Evolutionary conservation across 2,797 vertebrate genomes (phyloP).

Genomic region (Nasua narica): DNA sequence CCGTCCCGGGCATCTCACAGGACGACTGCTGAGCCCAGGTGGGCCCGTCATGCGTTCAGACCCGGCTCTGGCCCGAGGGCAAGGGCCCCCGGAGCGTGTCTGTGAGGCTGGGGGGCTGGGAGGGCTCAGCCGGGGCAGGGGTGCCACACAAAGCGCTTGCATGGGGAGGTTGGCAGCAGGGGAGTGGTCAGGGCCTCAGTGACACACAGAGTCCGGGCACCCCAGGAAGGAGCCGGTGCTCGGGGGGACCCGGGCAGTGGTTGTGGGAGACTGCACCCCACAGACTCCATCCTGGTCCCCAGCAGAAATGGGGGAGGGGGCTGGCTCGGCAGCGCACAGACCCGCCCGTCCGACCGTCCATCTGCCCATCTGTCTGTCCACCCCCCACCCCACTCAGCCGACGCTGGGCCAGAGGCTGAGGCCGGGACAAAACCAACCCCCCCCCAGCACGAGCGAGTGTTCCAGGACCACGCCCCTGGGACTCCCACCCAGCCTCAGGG

Average conservation of each 20-base stretch:
- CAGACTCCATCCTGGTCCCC: too few relatives aligned
- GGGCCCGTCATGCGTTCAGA: rapidly evolving
- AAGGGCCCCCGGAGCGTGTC: rapidly evolving
- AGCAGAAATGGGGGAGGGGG: too few relatives aligned
- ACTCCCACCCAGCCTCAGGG: not conserved
- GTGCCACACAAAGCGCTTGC: rapidly evolving
- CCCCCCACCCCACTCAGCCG: not conserved
- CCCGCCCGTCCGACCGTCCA: not conserved
- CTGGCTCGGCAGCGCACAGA: not conserved
- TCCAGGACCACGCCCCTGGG: not conserved
- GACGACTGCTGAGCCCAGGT: not conserved
- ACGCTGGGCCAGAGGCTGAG: not conserved
- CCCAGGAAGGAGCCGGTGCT: not conserved
- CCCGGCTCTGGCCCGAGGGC: rapidly evolving
- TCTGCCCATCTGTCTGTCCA: rapidly evolving
- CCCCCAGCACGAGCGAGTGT: rapidly evolving
- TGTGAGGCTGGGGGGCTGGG: not conserved
- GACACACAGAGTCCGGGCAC: not conserved
- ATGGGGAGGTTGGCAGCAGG: too few relatives aligned
- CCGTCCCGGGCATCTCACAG: rapidly evolving
- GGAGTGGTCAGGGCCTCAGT: not conserved
- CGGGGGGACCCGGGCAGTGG: not conserved
- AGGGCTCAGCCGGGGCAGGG: not conserved
- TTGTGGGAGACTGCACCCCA: rapidly evolving
- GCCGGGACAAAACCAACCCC: not conserved